Evolutionary conservation across 2,113 vertebrate genomes (phyloP), one percentile per base, ranked within the genome.

Genomic region (Apodemus sylvaticus): DNA sequence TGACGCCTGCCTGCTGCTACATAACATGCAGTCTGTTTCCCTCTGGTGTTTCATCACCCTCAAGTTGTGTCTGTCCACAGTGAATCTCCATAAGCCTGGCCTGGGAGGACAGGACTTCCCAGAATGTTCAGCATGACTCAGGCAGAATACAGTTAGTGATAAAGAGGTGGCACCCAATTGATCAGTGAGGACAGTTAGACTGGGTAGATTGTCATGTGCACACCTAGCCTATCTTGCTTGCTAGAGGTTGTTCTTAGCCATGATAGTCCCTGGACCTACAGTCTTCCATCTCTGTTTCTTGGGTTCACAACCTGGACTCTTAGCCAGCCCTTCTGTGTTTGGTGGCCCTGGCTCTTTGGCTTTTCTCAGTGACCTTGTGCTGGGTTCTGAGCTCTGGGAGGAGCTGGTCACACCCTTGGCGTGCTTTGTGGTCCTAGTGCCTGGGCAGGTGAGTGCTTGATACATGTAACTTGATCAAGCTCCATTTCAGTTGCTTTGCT

Each of bases 381-480:
- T 58, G 26, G 29, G 36, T 16, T 1, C 0, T 10, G 42, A 86
- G 60, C 85, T 82, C 17, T 31, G 24, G 1, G 22, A n/a, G 60
- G 26, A 24, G 64, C 64, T n/a, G 19, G 77, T 11, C 34, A 4
- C 7, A 12, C 22, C 9, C 16, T 70, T 90, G n/a, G 22, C n/a
- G 0, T 51, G 14, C 58, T 74, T 86, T 74, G 20, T 62, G 2
- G 45, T 42, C 36, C 45, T 36, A 22, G 64, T 11, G 70, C 36
- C 89, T 20, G 4, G 34, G 31, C 34, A 17, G 48, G 51, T 19
- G 42, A 62, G 39, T 4, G 22, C 95, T 89, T 53, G 73, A 60
- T 60, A 55, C n/a, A 55, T 81, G 83, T 90, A 60, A 86, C 83
- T 95, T 76, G 85, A 94, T 93, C 93, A 87, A 74, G 12, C 66